A percentile compares a stretch with the other conserved stretches of the same genome.
These are phyloP conservation scores for Hystrix brachyura DNA, from an alignment of 2,113 vertebrate genomes.

Conservation along the genomic window DNA sequence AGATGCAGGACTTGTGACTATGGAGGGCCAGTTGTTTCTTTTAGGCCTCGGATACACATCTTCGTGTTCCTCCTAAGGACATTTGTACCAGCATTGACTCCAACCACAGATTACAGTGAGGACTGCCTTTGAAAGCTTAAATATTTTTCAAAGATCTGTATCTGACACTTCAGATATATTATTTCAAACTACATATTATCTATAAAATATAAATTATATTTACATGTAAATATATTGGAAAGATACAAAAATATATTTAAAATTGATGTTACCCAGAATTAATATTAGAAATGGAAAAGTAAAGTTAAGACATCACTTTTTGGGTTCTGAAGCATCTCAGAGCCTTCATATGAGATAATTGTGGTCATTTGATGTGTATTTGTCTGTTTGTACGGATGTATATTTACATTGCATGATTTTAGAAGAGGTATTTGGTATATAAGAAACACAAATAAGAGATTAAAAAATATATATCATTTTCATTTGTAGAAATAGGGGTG, in stretches of 20 bases:
- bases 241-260: neutral
- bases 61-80: neutral
- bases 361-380: neutral
- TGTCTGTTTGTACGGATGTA: neutral
- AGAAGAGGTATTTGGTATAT: neutral
- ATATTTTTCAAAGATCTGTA: neutral
- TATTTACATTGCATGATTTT: neutral
- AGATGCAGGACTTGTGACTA: too few relatives aligned
- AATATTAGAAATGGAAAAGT: neutral
- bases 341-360: slow-evolving; percentile 4
- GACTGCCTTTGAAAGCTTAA: neutral
- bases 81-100: neutral
- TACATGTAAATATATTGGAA: neutral
- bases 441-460: neutral
- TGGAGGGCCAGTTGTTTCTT: neutral
- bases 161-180: neutral
- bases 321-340: neutral
- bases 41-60: neutral
- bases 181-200: neutral
- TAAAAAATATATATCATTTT: neutral
- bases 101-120: neutral
- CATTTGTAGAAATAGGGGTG: slow-evolving; percentile 12
- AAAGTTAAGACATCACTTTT: neutral
- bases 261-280: neutral
- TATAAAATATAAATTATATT: neutral